Conservation (phyloP, 2,888 invertebrate species). For the Lithophane socia region DNA sequence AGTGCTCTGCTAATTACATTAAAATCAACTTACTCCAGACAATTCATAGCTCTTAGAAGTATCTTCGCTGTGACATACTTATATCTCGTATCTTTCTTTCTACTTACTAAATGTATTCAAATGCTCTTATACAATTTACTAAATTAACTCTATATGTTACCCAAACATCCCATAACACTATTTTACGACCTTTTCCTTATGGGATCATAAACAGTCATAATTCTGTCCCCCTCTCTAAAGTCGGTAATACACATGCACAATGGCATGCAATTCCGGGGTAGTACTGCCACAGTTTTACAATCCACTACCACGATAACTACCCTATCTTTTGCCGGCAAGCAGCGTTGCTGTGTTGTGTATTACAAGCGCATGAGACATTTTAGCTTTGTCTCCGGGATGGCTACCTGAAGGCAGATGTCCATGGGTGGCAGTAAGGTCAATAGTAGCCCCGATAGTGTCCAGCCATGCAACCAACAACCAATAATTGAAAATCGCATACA, state of each 20-base stretch:
- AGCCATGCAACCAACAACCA: too few relatives aligned
- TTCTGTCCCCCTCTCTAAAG: background rate
- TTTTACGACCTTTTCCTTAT: conserved; percentile 34
- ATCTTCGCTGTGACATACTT: background rate
- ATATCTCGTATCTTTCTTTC: background rate
- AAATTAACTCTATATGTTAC: conserved; percentile 31
- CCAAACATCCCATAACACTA: conserved; percentile 16
- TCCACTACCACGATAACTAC: too few relatives aligned
- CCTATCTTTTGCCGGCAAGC: too few relatives aligned
- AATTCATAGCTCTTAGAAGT: background rate
- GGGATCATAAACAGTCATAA: conserved; percentile 6
- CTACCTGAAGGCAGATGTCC: background rate
- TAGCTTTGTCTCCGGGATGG: background rate
- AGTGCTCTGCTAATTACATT: conserved; percentile 34
- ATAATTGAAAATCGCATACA: background rate
- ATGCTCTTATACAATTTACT: conserved; percentile 13
- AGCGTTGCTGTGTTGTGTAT: background rate
- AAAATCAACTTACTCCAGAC: background rate
- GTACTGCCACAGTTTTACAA: background rate
- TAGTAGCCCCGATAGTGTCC: too few relatives aligned
- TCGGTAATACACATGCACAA: background rate
- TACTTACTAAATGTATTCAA: background rate
- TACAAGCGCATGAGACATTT: background rate
- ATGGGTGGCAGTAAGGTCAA: too few relatives aligned
- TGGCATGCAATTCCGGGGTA: background rate